These are phyloP conservation scores for Chalcis sispes DNA, from an alignment of 2,888 invertebrate genomes.

Conservation along the genomic window DNA sequence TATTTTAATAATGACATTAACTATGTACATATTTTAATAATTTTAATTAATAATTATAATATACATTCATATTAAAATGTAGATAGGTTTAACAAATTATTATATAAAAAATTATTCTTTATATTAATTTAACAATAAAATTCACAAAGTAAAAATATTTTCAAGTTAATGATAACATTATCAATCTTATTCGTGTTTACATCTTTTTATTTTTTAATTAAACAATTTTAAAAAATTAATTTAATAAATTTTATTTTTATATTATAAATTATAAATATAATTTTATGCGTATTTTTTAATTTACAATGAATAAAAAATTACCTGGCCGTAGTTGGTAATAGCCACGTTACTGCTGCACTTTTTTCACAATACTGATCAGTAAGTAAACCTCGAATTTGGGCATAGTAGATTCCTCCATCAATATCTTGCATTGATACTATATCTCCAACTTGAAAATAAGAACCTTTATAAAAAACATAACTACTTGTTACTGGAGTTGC, in stretches of 20 bases:
- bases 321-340: slow-evolving; percentile 88
- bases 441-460: slow-evolving; percentile 92
- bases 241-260: too few species aligned
- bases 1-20: slow-evolving; percentile 3
- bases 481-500: slow-evolving; percentile 90
- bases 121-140: slow-evolving; percentile 21
- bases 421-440: slow-evolving; percentile 90
- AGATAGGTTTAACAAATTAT: slow-evolving; percentile 29
- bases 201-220: too few species aligned
- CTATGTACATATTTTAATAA: slow-evolving; percentile 12
- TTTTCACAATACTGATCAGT: slow-evolving; percentile 96
- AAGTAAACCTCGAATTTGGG: slow-evolving; percentile 91
- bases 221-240: too few species aligned
- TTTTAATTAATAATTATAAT: slow-evolving; percentile 22
- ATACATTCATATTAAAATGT: slow-evolving; percentile 17
- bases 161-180: background rate
- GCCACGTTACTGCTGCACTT: slow-evolving; percentile 94
- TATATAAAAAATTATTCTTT: background rate
- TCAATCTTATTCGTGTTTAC: too few species aligned
- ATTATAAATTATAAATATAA: background rate
- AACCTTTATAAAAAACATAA: slow-evolving; percentile 87
- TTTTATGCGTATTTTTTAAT: background rate
- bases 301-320: slow-evolving; percentile 58
- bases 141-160: slow-evolving; percentile 20
- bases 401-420: slow-evolving; percentile 88